Percentiles rank a stretch among this genome's conserved stretches.
Evolutionary conservation across 2,888 invertebrate species (phyloP).

Genomic region (Epinotia demarniana): DNA sequence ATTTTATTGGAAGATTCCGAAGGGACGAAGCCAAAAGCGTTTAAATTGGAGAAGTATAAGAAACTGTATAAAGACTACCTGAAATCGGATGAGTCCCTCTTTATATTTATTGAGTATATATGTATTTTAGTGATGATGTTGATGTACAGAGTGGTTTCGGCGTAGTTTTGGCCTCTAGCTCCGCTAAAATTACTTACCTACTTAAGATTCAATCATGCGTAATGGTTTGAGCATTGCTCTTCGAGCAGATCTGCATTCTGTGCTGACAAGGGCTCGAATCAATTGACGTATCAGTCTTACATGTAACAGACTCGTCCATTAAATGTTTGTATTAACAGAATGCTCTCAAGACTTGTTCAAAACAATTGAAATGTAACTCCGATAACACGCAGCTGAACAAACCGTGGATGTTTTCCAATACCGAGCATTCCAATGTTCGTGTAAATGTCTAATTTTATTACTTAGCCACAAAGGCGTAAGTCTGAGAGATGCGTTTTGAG

Average conservation of each 20-base stretch:
- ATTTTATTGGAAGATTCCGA: too few species aligned
- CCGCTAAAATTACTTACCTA: neutral
- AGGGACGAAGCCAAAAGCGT: too few species aligned
- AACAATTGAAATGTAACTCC: conserved; percentile 6
- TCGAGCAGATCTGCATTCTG: conserved; percentile 1
- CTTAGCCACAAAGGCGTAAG: neutral
- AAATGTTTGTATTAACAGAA: conserved; percentile 8
- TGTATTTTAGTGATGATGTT: too few species aligned
- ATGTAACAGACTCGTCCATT: conserved; percentile 30
- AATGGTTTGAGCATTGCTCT: neutral
- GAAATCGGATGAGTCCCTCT: too few species aligned
- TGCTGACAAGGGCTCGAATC: neutral
- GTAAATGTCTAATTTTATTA: neutral
- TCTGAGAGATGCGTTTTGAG: neutral
- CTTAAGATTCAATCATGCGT: neutral
- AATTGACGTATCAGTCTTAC: conserved; percentile 1
- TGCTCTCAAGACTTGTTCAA: conserved; percentile 10
- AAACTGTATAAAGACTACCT: too few species aligned
- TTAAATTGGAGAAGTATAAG: too few species aligned
- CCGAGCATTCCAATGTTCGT: conserved; percentile 6
- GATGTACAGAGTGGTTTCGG: too few species aligned
- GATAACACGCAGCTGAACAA: conserved; percentile 26
- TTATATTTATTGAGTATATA: too few species aligned
- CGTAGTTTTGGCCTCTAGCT: neutral
- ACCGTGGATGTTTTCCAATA: conserved; percentile 26